Conservation (phyloP, 2,888 invertebrate genomes). For the Entomobrya proxima region DNA sequence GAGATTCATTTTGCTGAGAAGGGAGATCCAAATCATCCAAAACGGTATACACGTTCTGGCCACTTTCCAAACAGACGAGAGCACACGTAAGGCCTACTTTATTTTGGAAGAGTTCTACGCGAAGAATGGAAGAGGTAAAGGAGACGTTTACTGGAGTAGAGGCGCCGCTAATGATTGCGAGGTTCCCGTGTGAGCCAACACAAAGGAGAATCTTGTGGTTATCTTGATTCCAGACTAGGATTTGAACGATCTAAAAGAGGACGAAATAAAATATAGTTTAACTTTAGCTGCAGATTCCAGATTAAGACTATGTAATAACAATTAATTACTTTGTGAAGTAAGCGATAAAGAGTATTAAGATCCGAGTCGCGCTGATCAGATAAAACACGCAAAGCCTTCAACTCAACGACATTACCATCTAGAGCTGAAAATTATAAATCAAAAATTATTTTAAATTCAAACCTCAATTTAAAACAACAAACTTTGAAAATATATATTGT, state of each 20-base stretch:
- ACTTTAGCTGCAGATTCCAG: too few relatives aligned
- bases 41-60: constrained; percentile 73
- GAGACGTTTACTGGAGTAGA: constrained; percentile 73
- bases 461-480: neutral
- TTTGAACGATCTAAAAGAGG: constrained; percentile 65
- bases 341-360: constrained; percentile 48
- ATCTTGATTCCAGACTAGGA: constrained; percentile 72
- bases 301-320: neutral
- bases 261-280: neutral
- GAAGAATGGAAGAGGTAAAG: constrained; percentile 68
- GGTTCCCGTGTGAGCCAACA: constrained; percentile 72
- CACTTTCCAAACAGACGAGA: constrained; percentile 72
- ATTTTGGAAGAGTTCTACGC: constrained; percentile 72
- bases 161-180: constrained; percentile 69
- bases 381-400: constrained; percentile 63
- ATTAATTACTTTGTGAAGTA: constrained; percentile 49
- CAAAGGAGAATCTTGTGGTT: constrained; percentile 71
- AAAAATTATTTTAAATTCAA: neutral
- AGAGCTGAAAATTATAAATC: constrained; percentile 55
- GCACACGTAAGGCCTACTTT: constrained; percentile 72
- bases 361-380: constrained; percentile 54
- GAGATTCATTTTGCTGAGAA: constrained; percentile 70
- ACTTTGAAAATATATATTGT: too few relatives aligned
- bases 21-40: constrained; percentile 74
- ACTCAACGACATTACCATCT: constrained; percentile 73